Base-by-base conservation (phyloP, 2,797 vertebrate species). In the Cossypha polioptera region DNA sequence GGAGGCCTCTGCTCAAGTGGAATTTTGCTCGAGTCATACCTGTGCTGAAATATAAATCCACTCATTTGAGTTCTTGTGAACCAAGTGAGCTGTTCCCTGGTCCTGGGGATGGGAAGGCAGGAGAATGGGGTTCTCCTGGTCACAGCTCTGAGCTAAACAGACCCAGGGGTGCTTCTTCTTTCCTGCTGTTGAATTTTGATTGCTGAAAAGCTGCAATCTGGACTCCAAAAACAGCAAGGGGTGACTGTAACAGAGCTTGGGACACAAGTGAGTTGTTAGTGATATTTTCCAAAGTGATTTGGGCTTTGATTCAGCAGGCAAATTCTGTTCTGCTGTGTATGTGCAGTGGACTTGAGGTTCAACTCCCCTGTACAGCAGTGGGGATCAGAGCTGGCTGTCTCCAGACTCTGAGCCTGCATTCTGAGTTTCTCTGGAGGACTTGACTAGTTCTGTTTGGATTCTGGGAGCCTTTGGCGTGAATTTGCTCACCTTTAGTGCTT, bases 401-500 rank as follows among this genome's bases (percentile, higher is more conserved):
- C 85, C 86, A 92, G 72, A 67, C 94, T 55, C 57, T 82, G 88
- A 94, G 79, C 85, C 79, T 65, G 93, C 80, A 38, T 88, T 86
- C 91, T 91, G 88, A 94, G 79, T 82, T 93, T 89, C 95, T 84
- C 86, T 93, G 95, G 94, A 93, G 81, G 95, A 82, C 91, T 89
- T 73, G 47, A 43, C 42, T 86, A 16, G 84, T 92, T 96, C 72
- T 86, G 66, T 90, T 97, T 93, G 92, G 89, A 85, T 96, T 96
- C 95, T 93, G 92, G 90, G 92, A 95, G 94, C 90, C 94, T 73
- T 89, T 96, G 96, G 75, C 62, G 97, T 97, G 92, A 96, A 96
- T 95, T 92, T 91, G 92, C 97, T 97, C 96, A 97, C 96, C 93
- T 97, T 53, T 95, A 96, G 96, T 97, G 97, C 95, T 97, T 97